Base-by-base conservation (phyloP, 2,888 invertebrate genomes). In the Anoplius nigerrimus region DNA sequence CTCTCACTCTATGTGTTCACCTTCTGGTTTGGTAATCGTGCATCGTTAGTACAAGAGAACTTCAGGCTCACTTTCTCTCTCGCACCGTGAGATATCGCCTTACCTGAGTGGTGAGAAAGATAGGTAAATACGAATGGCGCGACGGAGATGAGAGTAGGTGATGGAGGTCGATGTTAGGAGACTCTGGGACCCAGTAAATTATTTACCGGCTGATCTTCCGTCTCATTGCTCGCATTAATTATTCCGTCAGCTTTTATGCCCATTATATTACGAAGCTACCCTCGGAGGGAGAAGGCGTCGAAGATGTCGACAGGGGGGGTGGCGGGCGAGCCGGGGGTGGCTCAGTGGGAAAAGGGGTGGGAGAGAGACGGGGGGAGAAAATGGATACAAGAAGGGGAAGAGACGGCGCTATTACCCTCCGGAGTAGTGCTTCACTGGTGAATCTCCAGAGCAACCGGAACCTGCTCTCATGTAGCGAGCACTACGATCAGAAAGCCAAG, bases 401-500 rank as follows among this genome's bases (percentile, higher is more conserved):
- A 46, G 62, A 53, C 60, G 63, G 56, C 70, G 66, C 67, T 70
- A 76, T 71, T 79, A 76, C 63, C 71, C 62, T 58, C 58, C 55
- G 46, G 48, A 70, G 57, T 57, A 63, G 69, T 68, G 62, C 70
- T 71, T 69, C 58, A 66, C 66, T 57, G 53, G 73, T 57, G 62
- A 69, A 73, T 72, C 62, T 59, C 58, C 52, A 59, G 62, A 57
- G 70, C 65, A 68, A 55, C 56, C 24, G 55, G 64, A 24, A 60
- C 51, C 63, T 52, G 46, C 58, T 69, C 65, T 72, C 63, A 69
- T 69, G 70, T 62, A 71, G 57, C 52, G 59, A 60, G 55, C 62
- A 45, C 66, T 58, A 43, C 62, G 67, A 79, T 75, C 73, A 73
- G 73, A 79, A 72, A 71, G 76, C 62, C 71, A 66, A 72, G 71